Percentiles rank a stretch among this genome's conserved stretches.
phyloP scores from a whole-genome alignment of 2,113 vertebrate genomes.

The Percina caprodes region DNA sequence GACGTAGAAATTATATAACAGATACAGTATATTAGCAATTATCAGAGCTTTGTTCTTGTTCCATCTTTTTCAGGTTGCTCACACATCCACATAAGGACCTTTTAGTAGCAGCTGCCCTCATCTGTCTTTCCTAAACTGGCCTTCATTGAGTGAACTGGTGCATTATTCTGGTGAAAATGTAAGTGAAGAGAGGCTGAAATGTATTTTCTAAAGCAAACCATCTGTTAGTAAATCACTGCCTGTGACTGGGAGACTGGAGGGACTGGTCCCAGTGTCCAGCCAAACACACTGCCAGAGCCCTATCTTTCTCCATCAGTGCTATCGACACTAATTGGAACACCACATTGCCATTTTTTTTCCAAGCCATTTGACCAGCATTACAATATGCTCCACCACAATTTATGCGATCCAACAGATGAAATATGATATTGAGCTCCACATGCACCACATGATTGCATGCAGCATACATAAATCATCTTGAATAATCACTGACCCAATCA shows the following conservation, averaged over 20 bases:
- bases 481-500: conserved; percentile 61
- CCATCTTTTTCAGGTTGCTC: conserved; percentile 21
- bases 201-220: conserved; percentile 49
- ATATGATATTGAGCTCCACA: conserved; percentile 26
- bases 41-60: conserved; percentile 33
- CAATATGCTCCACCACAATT: conserved; percentile 35
- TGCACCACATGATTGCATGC: conserved; percentile 49
- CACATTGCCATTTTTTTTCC: conserved; percentile 21
- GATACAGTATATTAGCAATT: conserved; percentile 3
- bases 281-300: conserved; percentile 15
- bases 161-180: conserved; percentile 4
- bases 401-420: conserved; percentile 51
- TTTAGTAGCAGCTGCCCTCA: conserved; percentile 1
- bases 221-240: conserved; percentile 51
- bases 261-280: conserved; percentile 34
- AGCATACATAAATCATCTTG: conserved; percentile 48
- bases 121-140: not conserved
- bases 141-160: conserved; percentile 17
- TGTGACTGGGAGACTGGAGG: conserved; percentile 18
- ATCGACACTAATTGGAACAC: conserved; percentile 33
- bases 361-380: conserved; percentile 27
- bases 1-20: not conserved
- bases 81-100: conserved; percentile 21
- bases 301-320: conserved; percentile 1
- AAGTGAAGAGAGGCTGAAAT: conserved; percentile 15